Conservation (phyloP, 2,888 invertebrate genomes). For the Noctua comes region DNA sequence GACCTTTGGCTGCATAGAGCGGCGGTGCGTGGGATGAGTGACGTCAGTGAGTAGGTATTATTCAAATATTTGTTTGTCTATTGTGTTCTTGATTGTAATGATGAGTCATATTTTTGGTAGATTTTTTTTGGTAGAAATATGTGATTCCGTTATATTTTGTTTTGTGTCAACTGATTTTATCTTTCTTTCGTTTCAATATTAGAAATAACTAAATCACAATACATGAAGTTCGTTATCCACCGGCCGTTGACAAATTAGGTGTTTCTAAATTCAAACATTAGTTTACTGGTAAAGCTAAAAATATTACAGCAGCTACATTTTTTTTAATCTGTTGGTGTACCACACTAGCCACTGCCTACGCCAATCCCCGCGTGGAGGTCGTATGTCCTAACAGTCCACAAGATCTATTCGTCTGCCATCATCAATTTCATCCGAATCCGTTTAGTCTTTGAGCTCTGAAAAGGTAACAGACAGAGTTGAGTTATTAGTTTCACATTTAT, state of each 20-base stretch:
- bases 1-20: slow-evolving; percentile 72
- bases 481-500: not conserved
- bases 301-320: too few relatives aligned
- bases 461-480: not conserved
- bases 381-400: not conserved
- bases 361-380: too few relatives aligned
- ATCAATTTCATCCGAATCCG: not conserved
- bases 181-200: not conserved
- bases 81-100: slow-evolving; percentile 29
- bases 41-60: slow-evolving; percentile 64
- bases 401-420: not conserved
- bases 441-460: not conserved
- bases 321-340: too few relatives aligned
- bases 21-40: slow-evolving; percentile 76
- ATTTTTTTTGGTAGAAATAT: not conserved
- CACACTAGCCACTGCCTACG: too few relatives aligned
- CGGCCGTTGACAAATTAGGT: not conserved
- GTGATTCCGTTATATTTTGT: not conserved
- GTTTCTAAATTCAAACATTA: not conserved
- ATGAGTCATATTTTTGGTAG: not conserved
- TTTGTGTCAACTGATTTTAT: not conserved
- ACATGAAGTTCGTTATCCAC: too few relatives aligned
- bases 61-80: slow-evolving; percentile 23
- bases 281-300: too few relatives aligned
- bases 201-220: not conserved